Evolutionary conservation across 1,140 invertebrate genomes (phyloP), one percentile per base, ranked within the genome.

Genomic region (Orius insidiosus): DNA sequence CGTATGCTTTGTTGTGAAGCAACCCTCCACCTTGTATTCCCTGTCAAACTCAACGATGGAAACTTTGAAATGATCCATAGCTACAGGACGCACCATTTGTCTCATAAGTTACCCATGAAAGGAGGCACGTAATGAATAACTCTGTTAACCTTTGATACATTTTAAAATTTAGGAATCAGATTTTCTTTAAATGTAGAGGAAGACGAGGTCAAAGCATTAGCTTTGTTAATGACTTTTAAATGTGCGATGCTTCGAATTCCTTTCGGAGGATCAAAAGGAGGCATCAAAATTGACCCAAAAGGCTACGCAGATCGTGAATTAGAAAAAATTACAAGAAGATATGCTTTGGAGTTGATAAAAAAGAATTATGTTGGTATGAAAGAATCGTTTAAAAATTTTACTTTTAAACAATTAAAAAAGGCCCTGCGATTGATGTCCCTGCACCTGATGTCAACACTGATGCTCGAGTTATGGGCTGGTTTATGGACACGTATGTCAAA

Each of bases 151-250:
- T 8, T 24, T 30, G 1, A 30, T 40, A 47, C 8, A 47, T 36
- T 40, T 10, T 33, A 10, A 6, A 41, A 32, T 49, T 38, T 35
- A 54, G 54, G 83, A 53, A 85, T 90, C 45, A 69, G 85, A 50
- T 87, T 74, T 59, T 76, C 76, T 19, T 55, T 70, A 53, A 70
- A 83, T 54, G 80, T 87, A 1, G 68, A 73, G 46, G 58, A 72
- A 14, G 75, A 77, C 56, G 81, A 87, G 59, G 83, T 92, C 1
- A 86, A 83, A 58, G 87, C 83, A 3, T 62, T 93, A 10, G 78
- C 85, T 8, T 74, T 82, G 2, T 61, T 94, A 40, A 89, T 90
- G 80, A 87, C 87, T 0, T 90, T 84, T 63, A 75, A 76, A 55
- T 70, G 68, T 50, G 83, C 85, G 24, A 83, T 80, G 53, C 78